Conservation (phyloP, 2,797 vertebrate genomes). For the Etheostoma nigrum region DNA sequence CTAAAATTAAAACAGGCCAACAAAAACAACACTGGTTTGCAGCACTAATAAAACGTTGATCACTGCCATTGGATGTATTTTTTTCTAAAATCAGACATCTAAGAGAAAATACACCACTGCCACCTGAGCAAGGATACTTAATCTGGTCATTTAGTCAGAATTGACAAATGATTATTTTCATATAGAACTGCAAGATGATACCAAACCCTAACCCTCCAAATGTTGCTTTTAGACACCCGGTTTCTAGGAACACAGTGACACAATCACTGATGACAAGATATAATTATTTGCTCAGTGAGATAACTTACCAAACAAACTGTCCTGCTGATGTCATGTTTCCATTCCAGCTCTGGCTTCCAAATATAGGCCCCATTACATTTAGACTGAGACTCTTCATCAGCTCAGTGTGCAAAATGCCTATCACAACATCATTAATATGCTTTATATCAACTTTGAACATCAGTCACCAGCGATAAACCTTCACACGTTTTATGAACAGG, state of each 20-base stretch:
- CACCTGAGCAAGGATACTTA: not conserved
- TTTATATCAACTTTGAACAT: slow-evolving; percentile 72
- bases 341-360: slow-evolving; percentile 24
- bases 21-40: not conserved
- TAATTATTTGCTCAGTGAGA: slow-evolving; percentile 49
- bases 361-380: not conserved
- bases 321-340: slow-evolving; percentile 41
- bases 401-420: slow-evolving; percentile 31
- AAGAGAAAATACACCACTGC: not conserved
- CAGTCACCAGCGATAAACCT: slow-evolving; percentile 73
- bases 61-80: too few relatives aligned
- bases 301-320: slow-evolving; percentile 43
- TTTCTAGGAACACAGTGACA: slow-evolving; percentile 58
- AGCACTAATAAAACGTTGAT: not conserved
- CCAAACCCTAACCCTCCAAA: slow-evolving; percentile 44
- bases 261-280: slow-evolving; percentile 48
- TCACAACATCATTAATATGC: slow-evolving; percentile 67
- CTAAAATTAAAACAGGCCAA: too few relatives aligned
- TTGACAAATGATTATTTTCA: not conserved
- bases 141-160: not conserved
- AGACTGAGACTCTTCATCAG: slow-evolving; percentile 5
- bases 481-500: slow-evolving; percentile 79
- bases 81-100: not conserved
- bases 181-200: not conserved
- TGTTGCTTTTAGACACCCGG: slow-evolving; percentile 42